Base-by-base conservation (phyloP, 30 jellyfish, hydroid and myxozoan genomes). In the Chrysaora quinquecirrha region DNA sequence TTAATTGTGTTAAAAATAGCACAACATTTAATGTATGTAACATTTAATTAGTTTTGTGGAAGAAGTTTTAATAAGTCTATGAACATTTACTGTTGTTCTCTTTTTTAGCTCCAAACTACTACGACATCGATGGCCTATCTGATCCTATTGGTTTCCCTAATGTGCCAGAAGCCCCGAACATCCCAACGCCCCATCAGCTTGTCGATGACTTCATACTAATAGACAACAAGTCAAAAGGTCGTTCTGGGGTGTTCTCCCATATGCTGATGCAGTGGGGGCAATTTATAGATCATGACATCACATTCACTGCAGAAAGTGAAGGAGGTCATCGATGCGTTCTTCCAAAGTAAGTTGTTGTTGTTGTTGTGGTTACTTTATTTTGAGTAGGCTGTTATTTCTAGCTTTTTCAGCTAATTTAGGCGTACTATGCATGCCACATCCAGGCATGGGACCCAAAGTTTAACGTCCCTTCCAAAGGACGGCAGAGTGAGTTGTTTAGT, bases 251-350 rank as follows among this genome's bases (percentile, higher is more conserved):
- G 7, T 75, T 82, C 63, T 90, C 97, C 34, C 89, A 64, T 38
- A 90, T 90, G 95, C 78, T 90, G 19, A 90, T 90, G 97, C 85
- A 65, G 24, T 90, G 88, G 87, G 97, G 97, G 23, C 97, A 90
- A 68, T 90, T 90, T 30, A 46, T 90, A 29, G 97, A 90, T 32
- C 97, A 90, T 71, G 97, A 90, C 62, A 61, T 90, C 46, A 67
- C 97, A 22, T 82, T 90, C 73, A 89, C 97, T 4, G 94, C 97
- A 21, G 96, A 86, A 56, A 86, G 96, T 58, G 96, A 86, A 54
- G 96, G 96, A 6, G 96, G 89, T 21, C 89, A 65, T n/a, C 81
- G 85, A 32, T 86, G 96, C 52, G 73, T 76, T 1, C 74, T 74
- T 0, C 90, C 96, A 29, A 86, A 35, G 96, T 86, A 74, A 25